Conservation (phyloP, 2,113 vertebrate genomes). For the Calidris pygmaea region DNA sequence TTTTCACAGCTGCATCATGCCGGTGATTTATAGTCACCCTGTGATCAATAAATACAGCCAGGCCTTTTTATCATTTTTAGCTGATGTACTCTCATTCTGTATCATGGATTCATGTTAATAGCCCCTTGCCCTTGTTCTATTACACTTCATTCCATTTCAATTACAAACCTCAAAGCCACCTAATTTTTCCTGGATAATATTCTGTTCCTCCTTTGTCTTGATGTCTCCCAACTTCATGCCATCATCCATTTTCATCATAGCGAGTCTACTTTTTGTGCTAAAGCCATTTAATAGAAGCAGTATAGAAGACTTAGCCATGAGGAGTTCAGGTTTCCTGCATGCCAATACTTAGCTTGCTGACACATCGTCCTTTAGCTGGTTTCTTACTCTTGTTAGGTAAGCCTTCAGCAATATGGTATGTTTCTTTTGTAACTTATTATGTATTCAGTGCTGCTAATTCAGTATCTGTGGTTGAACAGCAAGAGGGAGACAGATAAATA, state of each 20-base stretch:
- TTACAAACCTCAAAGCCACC: slow-evolving; percentile 40
- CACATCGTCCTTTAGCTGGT: rapidly evolving
- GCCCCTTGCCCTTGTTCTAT: slow-evolving; percentile 29
- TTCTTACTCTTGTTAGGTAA: background rate
- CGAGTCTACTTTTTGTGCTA: background rate
- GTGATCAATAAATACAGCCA: slow-evolving; percentile 30
- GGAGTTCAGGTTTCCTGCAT: background rate
- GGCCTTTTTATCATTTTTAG: slow-evolving; percentile 31
- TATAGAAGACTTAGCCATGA: background rate
- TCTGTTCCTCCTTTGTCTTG: slow-evolving; percentile 32
- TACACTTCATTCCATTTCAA: slow-evolving; percentile 45
- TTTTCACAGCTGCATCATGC: background rate
- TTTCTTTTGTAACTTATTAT: background rate
- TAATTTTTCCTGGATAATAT: slow-evolving; percentile 30
- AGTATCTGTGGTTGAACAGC: background rate
- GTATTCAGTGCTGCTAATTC: background rate
- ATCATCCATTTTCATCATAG: slow-evolving; percentile 23
- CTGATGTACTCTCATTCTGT: background rate
- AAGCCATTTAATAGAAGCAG: background rate
- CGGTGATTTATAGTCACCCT: slow-evolving; percentile 9
- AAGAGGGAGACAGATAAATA: background rate
- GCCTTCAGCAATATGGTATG: background rate
- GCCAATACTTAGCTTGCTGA: background rate
- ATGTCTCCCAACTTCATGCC: background rate
- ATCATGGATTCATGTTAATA: slow-evolving; percentile 30